These are phyloP conservation scores for Ramphastos sulfuratus DNA, from an alignment of 2,113 vertebrate species.

Conservation along the genomic window DNA sequence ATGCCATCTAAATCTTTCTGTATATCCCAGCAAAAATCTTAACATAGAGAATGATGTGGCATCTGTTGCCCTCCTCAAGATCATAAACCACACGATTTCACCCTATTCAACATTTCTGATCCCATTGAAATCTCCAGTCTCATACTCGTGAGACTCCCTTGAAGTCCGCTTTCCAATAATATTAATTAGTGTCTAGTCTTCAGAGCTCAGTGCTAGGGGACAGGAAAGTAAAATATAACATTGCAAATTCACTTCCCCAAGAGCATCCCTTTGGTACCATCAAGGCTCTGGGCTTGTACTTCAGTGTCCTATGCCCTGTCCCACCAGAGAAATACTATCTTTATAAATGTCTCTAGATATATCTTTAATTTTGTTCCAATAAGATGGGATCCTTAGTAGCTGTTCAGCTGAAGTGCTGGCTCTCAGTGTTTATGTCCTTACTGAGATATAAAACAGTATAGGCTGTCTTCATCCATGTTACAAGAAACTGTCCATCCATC, in stretches of 20 bases:
- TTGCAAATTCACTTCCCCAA: background rate
- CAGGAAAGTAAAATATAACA: background rate
- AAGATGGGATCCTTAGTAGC: background rate
- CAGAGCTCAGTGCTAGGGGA: background rate
- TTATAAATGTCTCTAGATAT: background rate
- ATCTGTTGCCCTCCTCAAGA: background rate
- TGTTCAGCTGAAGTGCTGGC: background rate
- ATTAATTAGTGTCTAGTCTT: background rate
- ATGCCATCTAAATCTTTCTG: background rate
- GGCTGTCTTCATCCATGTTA: conserved; percentile 37
- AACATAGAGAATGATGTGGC: background rate
- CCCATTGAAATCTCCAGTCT: background rate
- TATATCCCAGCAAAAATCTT: background rate
- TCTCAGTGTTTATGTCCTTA: conserved; percentile 20
- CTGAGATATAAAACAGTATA: background rate
- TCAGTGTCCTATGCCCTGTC: background rate
- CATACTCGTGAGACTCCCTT: background rate
- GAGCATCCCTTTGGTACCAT: background rate
- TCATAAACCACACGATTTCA: background rate
- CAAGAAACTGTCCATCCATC: conserved; percentile 49
- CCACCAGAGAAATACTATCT: background rate
- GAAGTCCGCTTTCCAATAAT: background rate
- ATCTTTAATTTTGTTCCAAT: background rate
- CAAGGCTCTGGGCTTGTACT: background rate
- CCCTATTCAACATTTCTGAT: background rate